Evolutionary conservation across 2,113 vertebrate genomes (phyloP).

Genomic region (Sitta europaea): DNA sequence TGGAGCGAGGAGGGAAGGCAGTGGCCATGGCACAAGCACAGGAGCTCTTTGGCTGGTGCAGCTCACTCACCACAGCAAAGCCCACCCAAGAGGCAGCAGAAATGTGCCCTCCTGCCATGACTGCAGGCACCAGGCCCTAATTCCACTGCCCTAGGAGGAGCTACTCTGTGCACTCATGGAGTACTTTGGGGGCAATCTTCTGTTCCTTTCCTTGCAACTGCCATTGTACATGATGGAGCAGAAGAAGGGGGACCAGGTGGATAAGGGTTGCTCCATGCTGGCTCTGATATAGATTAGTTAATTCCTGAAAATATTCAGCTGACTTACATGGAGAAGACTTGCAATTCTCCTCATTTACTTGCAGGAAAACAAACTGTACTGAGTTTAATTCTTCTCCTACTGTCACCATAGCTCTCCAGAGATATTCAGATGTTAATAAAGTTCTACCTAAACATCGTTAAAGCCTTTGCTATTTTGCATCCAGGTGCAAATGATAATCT

Average conservation of each 20-base stretch:
- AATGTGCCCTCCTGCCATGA: not conserved
- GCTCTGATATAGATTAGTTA: not conserved
- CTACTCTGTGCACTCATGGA: not conserved
- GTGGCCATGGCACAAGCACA: not conserved
- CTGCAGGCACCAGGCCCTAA: not conserved
- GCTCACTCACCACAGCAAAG: not conserved
- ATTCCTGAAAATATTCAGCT: not conserved
- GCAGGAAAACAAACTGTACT: not conserved
- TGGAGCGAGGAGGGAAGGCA: not conserved
- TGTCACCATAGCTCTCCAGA: not conserved
- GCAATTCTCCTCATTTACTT: not conserved
- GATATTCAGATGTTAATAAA: not conserved
- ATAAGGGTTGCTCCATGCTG: not conserved
- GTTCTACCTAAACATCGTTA: not conserved
- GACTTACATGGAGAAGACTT: not conserved
- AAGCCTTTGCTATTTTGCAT: not conserved
- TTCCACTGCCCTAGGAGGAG: fast-evolving
- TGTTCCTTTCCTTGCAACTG: not conserved
- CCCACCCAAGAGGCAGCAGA: not conserved
- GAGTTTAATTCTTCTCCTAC: not conserved
- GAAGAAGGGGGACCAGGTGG: not conserved
- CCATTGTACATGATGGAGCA: not conserved
- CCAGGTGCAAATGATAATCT: not conserved
- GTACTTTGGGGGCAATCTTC: not conserved
- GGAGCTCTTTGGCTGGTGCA: not conserved